Conservation (phyloP, 2,888 invertebrate species). For the Lucinisca nassula region DNA sequence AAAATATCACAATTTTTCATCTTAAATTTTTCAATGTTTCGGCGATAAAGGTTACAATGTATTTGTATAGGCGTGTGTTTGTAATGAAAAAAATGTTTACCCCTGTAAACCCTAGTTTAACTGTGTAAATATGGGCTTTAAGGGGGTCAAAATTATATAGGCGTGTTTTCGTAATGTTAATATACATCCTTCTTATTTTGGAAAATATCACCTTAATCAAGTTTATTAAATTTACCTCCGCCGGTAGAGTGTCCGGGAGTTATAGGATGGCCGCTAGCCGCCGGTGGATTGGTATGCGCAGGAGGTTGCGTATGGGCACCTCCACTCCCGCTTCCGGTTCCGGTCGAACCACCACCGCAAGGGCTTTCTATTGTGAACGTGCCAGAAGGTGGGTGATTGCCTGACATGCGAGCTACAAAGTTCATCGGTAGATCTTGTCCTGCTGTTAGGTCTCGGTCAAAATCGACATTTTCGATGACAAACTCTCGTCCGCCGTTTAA, state of each 20-base stretch:
- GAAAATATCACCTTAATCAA: too few relatives aligned
- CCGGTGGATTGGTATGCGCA: not conserved
- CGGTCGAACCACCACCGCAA: not conserved
- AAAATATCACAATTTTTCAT: too few relatives aligned
- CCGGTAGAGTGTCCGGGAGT: conserved; percentile 11
- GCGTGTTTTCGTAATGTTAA: too few relatives aligned
- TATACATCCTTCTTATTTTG: too few relatives aligned
- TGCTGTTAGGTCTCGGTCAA: conserved; percentile 58
- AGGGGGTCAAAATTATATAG: too few relatives aligned
- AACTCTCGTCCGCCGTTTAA: conserved; percentile 56
- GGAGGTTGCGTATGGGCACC: not conserved
- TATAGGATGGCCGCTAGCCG: not conserved
- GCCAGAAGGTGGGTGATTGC: conserved; percentile 29
- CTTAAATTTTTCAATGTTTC: too few relatives aligned
- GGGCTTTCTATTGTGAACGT: conserved; percentile 42
- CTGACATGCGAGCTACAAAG: conserved; percentile 36
- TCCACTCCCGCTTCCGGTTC: not conserved
- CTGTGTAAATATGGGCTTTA: not conserved
- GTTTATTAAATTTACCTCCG: not conserved
- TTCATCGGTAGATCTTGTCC: conserved; percentile 49
- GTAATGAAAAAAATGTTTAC: too few relatives aligned
- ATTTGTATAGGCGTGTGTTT: too few relatives aligned
- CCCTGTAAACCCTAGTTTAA: not conserved
- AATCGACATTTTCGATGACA: conserved; percentile 63
- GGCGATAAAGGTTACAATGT: too few relatives aligned